A percentile compares a stretch with the other conserved stretches of the same genome.
These are phyloP conservation scores for Dendroctonus valens DNA, from an alignment of 1,140 invertebrate genomes.

Conservation along the genomic window DNA sequence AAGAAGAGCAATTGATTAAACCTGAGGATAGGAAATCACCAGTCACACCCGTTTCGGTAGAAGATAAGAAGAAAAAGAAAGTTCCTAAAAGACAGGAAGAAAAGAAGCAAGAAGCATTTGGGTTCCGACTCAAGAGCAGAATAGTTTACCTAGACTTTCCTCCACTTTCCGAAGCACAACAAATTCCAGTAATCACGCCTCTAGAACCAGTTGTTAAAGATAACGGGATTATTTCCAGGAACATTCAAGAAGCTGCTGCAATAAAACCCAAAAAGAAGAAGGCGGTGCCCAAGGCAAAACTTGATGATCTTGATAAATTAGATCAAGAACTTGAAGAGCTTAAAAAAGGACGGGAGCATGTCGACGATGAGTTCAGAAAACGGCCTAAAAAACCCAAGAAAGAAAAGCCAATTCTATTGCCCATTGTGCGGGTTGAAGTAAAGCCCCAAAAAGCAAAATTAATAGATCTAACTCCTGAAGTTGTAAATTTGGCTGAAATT, in stretches of 20 bases:
- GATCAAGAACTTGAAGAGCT: conserved; percentile 37
- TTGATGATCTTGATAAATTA: conserved; percentile 59
- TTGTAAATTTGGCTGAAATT: conserved; percentile 38
- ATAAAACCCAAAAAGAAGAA: conserved; percentile 59
- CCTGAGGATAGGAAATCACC: not conserved
- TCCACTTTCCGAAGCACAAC: conserved; percentile 50
- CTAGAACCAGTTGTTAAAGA: conserved; percentile 57
- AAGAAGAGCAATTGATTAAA: conserved; percentile 41
- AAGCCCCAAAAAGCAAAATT: conserved; percentile 37
- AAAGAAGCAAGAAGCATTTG: conserved; percentile 62
- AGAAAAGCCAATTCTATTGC: conserved; percentile 25
- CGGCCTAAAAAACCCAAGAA: conserved; percentile 32
- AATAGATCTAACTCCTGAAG: conserved; percentile 35
- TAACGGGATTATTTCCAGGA: conserved; percentile 66
- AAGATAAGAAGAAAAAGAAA: conserved; percentile 50
- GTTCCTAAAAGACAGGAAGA: conserved; percentile 51
- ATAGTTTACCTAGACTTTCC: conserved; percentile 63
- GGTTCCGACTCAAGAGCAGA: conserved; percentile 64
- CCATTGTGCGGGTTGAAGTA: conserved; percentile 31
- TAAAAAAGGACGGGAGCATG: conserved; percentile 31
- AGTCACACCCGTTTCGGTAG: conserved; percentile 25
- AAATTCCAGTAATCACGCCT: conserved; percentile 54
- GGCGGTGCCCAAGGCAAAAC: conserved; percentile 61
- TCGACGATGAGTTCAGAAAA: conserved; percentile 38
- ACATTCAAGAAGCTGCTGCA: conserved; percentile 66